Evolutionary conservation across 2,113 vertebrate genomes (phyloP), one percentile per base, ranked within the genome.

Genomic region (Neolamprologus caudopunctatus): DNA sequence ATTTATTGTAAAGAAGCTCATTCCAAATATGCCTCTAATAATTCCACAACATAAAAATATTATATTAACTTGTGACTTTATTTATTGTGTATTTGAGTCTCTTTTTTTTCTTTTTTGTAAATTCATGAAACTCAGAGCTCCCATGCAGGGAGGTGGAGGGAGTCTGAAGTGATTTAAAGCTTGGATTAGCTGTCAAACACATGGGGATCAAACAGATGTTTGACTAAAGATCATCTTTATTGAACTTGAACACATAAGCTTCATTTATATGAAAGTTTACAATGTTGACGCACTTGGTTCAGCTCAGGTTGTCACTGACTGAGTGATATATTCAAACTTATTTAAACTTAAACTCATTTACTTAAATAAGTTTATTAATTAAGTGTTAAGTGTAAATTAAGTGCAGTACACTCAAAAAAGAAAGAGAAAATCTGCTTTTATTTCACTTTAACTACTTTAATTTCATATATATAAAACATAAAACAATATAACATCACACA

Each of bases 1-100:
- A 63, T 33, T 7, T 63, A 63, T 63, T 0, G 31, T 35, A 19
- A n/a, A 19, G 0, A 63, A 63, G 9, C 16, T 35, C 9, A 63
- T 63, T 63, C 4, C 3, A 63, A 63, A 63, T 63, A 7, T 63
- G 17, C 28, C 17, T 19, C 58, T 63, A 63, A 63, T 63, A 63
- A 35, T 33, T 63, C 28, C 58, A n/a, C 58, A 63, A 3, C 1
- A 31, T 4, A 19, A 33, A 28, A 63, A 63, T 19, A 63, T 63
- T 1, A 33, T 19, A 19, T 33, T 61, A 61, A 61, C 28, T 33
- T 61, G 3, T 61, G 57, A 61, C 57, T 61, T 61, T 33, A 61
- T 10, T 61, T 10, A 33, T 63, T 63, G 58, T 63, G 58, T 63
- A 2, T 63, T 61, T 61, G 57, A 61, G 57, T 61, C 57, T 61